Conservation (phyloP, 2,888 invertebrate species). For the Platerodrilus igneus region DNA sequence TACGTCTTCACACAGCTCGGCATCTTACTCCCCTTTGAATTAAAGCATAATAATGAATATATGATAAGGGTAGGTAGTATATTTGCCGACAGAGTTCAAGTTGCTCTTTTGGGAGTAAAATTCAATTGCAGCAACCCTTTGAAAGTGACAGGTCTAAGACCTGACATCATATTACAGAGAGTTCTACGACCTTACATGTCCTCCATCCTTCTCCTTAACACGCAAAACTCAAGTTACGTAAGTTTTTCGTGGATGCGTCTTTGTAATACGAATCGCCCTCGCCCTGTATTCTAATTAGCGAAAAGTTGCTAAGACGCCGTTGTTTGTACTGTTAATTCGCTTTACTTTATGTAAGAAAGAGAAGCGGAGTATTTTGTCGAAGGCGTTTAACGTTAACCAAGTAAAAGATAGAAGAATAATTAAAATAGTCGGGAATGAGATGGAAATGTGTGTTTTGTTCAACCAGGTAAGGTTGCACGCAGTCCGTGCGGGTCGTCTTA, state of each 20-base stretch:
- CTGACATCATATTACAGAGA: conserved; percentile 34
- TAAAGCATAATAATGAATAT: conserved; percentile 45
- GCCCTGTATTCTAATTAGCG: conserved; percentile 31
- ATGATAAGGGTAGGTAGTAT: conserved; percentile 43
- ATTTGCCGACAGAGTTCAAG: conserved; percentile 40
- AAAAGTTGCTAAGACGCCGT: conserved; percentile 28
- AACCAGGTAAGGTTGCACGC: conserved; percentile 31
- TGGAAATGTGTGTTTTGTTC: conserved; percentile 25
- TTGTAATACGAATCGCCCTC: conserved; percentile 29
- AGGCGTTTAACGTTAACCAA: too few relatives aligned
- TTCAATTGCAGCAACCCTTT: conserved; percentile 47
- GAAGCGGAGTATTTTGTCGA: conserved; percentile 5
- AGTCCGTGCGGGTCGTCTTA: conserved; percentile 30
- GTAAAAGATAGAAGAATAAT: conserved; percentile 11
- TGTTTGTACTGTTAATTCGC: conserved; percentile 18
- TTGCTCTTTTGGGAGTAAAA: conserved; percentile 44
- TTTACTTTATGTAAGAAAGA: conserved; percentile 9
- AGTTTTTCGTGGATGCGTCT: conserved; percentile 21
- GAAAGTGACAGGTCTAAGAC: conserved; percentile 39
- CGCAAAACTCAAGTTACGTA: conserved; percentile 17
- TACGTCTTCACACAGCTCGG: conserved; percentile 20
- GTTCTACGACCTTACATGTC: conserved; percentile 19
- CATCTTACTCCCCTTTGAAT: conserved; percentile 35
- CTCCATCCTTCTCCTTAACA: conserved; percentile 17
- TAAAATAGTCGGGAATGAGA: conserved; percentile 16